A percentile compares a stretch with the other conserved stretches of the same genome.
phyloP scores from a whole-genome alignment of 2,113 vertebrate species.

The Bungarus multicinctus region DNA sequence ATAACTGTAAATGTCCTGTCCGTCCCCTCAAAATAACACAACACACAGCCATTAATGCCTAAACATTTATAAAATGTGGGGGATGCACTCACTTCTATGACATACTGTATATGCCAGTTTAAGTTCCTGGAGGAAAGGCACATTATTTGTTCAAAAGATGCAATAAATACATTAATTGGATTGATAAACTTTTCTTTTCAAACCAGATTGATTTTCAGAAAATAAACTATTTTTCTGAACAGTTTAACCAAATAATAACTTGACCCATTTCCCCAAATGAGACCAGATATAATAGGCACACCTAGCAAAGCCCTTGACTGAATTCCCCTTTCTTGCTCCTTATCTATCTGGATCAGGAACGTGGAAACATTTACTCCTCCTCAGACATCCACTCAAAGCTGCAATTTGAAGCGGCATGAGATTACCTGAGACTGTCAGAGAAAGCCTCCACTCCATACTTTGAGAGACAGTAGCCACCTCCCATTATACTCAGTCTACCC shows the following conservation, averaged over 20 bases:
- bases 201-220: neutral
- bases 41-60: too few relatives aligned
- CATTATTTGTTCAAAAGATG: neutral
- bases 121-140: neutral
- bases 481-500: conserved; percentile 64
- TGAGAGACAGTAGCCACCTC: conserved; percentile 76
- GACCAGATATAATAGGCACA: neutral
- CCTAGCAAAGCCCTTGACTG: neutral
- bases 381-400: neutral
- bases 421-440: conserved; percentile 78
- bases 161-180: neutral
- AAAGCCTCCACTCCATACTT: conserved; percentile 81
- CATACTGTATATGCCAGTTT: neutral
- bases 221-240: neutral
- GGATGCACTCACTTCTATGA: too few relatives aligned
- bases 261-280: neutral
- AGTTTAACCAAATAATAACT: neutral
- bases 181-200: neutral
- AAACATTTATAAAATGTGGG: too few relatives aligned
- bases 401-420: neutral
- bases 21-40: too few relatives aligned
- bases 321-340: too few relatives aligned
- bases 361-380: neutral
- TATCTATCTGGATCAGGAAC: neutral
- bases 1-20: too few relatives aligned